Conservation (phyloP, 2,797 vertebrate species). For the Acropternis orthonyx region DNA sequence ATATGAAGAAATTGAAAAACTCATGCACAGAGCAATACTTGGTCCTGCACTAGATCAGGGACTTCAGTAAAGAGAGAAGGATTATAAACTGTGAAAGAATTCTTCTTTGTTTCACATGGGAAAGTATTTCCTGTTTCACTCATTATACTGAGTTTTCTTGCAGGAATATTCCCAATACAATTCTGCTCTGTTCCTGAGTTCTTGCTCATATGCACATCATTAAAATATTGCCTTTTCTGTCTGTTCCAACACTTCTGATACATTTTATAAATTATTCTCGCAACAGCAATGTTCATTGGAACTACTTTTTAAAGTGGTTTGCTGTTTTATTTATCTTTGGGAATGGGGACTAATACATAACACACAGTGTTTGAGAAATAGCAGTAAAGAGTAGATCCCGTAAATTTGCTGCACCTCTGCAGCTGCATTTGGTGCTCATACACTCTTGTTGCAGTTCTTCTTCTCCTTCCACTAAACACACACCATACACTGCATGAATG, state of each 20-base stretch:
- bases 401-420: background rate
- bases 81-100: background rate
- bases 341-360: background rate
- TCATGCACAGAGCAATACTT: background rate
- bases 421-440: background rate
- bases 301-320: background rate
- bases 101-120: background rate
- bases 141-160: background rate
- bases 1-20: background rate
- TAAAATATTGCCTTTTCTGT: background rate
- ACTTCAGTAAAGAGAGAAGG: background rate
- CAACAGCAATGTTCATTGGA: background rate
- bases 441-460: background rate
- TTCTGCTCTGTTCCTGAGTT: background rate
- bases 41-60: background rate
- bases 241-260: background rate
- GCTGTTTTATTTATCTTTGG: background rate
- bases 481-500: accelerated
- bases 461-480: background rate
- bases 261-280: background rate
- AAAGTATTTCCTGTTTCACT: background rate
- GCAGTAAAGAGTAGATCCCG: background rate
- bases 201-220: background rate
- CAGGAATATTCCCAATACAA: background rate
- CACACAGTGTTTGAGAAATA: background rate